Conservation (phyloP, 2,113 vertebrate species). For the Tichodroma muraria region DNA sequence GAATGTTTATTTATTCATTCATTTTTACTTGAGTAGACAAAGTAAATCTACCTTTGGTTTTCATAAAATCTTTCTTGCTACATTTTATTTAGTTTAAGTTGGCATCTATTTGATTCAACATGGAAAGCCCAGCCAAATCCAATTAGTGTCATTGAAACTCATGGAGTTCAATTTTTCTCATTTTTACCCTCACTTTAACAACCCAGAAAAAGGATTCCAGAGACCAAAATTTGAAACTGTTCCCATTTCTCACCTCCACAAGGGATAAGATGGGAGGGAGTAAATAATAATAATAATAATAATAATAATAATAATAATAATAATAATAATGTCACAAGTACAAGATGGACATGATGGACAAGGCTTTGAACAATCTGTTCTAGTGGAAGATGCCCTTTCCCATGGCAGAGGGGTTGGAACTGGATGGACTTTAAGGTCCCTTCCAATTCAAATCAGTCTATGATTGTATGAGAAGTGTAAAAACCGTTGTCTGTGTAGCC, state of each 20-base stretch:
- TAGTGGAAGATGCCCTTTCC: neutral
- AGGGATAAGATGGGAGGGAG: neutral
- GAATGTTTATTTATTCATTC: conserved; percentile 53
- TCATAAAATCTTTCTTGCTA: conserved; percentile 25
- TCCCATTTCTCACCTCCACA: neutral
- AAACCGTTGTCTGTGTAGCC: neutral
- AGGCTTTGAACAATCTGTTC: neutral
- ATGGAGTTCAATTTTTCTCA: neutral
- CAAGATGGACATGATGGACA: neutral
- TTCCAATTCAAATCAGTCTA: neutral
- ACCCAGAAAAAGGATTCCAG: neutral
- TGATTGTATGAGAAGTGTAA: neutral
- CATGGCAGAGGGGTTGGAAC: neutral
- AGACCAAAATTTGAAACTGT: neutral
- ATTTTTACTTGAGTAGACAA: conserved; percentile 60
- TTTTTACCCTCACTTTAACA: neutral
- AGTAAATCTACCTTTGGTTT: conserved; percentile 40
- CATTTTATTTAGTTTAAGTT: conserved; percentile 37
- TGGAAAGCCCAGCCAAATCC: conserved; percentile 31
- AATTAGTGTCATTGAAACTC: conserved; percentile 36
- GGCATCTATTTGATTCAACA: conserved; percentile 16
- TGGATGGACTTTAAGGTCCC: neutral
- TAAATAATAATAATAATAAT: neutral
- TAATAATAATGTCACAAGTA: neutral
- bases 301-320: neutral